Conservation (phyloP, 2,113 vertebrate species). For the Cochlearius cochlearius region DNA sequence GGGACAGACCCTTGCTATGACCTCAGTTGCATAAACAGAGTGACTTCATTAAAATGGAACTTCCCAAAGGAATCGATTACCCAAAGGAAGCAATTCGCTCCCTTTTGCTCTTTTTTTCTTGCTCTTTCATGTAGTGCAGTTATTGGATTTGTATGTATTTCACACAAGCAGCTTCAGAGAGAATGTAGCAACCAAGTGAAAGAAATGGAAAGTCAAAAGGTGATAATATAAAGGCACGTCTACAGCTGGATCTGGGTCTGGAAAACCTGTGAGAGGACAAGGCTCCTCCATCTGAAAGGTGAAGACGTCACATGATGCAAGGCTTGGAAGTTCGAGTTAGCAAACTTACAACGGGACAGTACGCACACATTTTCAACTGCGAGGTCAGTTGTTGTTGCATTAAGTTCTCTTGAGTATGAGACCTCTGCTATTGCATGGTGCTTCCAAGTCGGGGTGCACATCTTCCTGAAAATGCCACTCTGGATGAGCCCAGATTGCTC, state of each 20-base stretch:
- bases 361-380: neutral
- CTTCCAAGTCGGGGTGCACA: neutral
- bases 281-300: neutral
- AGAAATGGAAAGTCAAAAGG: neutral
- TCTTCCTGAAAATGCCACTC: neutral
- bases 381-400: neutral
- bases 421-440: neutral
- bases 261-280: neutral
- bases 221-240: neutral
- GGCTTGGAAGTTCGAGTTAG: neutral
- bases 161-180: neutral
- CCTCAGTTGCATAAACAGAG: neutral
- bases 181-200: neutral
- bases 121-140: neutral
- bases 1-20: neutral
- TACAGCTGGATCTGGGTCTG: neutral
- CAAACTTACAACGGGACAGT: neutral
- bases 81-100: neutral
- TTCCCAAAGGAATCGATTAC: neutral
- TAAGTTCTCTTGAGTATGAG: neutral
- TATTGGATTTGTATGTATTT: neutral
- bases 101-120: neutral
- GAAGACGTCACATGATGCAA: neutral
- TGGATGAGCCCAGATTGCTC: neutral
- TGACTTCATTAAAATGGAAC: neutral